Evolutionary conservation across 2,113 vertebrate genomes (phyloP).

Genomic region (Myotis davidii): DNA sequence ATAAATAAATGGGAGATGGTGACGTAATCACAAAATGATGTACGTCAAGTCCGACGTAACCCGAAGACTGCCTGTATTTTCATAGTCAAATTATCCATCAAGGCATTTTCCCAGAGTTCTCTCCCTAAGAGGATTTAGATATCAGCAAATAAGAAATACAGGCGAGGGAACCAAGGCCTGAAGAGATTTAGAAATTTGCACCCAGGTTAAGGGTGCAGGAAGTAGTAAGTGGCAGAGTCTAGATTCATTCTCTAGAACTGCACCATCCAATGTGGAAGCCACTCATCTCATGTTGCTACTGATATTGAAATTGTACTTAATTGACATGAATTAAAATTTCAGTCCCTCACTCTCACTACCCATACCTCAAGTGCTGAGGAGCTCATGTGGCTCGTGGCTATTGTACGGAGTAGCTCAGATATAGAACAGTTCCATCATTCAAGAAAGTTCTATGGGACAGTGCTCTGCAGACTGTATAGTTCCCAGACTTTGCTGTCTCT

Average conservation of each 20-base stretch:
- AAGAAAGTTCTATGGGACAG: not conserved
- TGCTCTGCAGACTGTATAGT: not conserved
- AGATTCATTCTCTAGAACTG: not conserved
- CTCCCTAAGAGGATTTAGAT: not conserved
- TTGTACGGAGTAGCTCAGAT: not conserved
- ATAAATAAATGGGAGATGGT: too few species aligned
- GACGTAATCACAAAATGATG: too few species aligned
- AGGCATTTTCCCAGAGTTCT: not conserved
- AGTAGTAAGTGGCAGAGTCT: not conserved
- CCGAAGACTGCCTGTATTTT: not conserved
- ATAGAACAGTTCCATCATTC: not conserved
- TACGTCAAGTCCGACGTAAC: too few species aligned
- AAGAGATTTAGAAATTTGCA: not conserved
- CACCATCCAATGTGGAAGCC: not conserved
- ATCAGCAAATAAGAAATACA: not conserved
- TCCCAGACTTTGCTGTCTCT: not conserved
- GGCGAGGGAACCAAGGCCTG: not conserved
- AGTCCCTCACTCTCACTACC: not conserved
- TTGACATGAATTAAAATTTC: not conserved
- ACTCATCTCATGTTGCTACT: not conserved
- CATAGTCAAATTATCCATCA: not conserved
- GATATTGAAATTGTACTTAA: not conserved
- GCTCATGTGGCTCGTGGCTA: not conserved
- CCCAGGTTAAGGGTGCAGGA: not conserved
- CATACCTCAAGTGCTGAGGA: constrained; percentile 1